These are phyloP conservation scores for Bimastos eiseni DNA, from an alignment of 2,888 invertebrate species.

Conservation along the genomic window DNA sequence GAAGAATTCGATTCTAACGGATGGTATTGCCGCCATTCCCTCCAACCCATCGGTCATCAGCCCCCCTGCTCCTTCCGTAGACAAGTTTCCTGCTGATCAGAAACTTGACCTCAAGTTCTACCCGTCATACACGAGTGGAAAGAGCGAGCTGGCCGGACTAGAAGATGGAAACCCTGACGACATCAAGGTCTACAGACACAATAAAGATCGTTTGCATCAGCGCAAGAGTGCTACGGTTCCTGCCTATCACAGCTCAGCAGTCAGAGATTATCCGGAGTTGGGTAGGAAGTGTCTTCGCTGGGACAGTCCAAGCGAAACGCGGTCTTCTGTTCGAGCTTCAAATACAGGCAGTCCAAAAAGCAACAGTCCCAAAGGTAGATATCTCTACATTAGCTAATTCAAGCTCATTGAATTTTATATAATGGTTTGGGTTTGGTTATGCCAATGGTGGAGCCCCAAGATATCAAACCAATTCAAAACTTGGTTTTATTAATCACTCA, in stretches of 20 bases:
- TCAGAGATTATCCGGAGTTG: conserved; percentile 24
- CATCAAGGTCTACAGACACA: conserved; percentile 36
- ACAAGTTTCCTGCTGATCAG: conserved; percentile 29
- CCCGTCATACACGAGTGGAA: conserved; percentile 35
- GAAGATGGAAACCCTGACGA: conserved; percentile 27
- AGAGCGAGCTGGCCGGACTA: not conserved
- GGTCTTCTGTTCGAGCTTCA: conserved; percentile 16
- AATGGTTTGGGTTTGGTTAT: too few relatives aligned
- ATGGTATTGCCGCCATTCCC: not conserved
- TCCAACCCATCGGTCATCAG: not conserved
- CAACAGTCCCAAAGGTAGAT: too few relatives aligned
- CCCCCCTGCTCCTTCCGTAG: not conserved
- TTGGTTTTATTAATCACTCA: too few relatives aligned
- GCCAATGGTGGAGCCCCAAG: too few relatives aligned
- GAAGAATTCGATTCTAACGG: not conserved
- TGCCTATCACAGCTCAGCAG: not conserved
- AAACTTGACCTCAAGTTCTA: conserved; percentile 39
- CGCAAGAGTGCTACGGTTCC: conserved; percentile 9
- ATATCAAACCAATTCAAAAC: too few relatives aligned
- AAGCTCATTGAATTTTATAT: too few relatives aligned
- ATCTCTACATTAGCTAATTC: too few relatives aligned
- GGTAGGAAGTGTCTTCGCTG: not conserved
- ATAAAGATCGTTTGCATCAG: conserved; percentile 22
- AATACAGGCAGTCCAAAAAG: conserved; percentile 8
- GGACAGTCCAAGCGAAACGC: not conserved